Percentiles rank a stretch among this genome's conserved stretches.
Conservation (phyloP, 2,797 vertebrate genomes). For the Cirrhinus molitorella region DNA sequence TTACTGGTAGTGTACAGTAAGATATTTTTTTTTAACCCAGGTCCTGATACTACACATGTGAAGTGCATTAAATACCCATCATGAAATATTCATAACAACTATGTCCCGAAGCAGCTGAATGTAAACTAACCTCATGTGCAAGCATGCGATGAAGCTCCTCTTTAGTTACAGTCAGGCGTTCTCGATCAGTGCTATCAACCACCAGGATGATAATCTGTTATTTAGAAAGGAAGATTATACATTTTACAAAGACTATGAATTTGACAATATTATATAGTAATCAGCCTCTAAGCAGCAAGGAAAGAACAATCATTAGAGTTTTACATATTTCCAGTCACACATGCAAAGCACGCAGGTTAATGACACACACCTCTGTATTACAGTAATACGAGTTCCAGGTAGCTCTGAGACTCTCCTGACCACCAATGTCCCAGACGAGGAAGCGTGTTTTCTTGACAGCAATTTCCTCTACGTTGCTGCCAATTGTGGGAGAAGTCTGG, state of each 20-base stretch:
- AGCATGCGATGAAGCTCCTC: conserved; percentile 88
- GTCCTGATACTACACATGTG: neutral
- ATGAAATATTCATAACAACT: neutral
- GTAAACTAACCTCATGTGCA: conserved; percentile 82
- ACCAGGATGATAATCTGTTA: conserved; percentile 88
- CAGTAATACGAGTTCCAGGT: conserved; percentile 85
- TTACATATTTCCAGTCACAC: neutral
- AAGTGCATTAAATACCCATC: neutral
- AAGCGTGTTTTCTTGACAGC: conserved; percentile 83
- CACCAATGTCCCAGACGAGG: conserved; percentile 88
- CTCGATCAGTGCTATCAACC: conserved; percentile 87
- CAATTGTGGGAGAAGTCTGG: conserved; percentile 85
- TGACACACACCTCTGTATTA: conserved; percentile 83
- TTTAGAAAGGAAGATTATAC: neutral
- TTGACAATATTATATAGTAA: neutral
- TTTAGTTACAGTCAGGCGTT: conserved; percentile 80
- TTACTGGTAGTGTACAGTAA: too few relatives aligned
- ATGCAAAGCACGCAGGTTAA: neutral
- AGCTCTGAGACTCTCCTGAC: conserved; percentile 84
- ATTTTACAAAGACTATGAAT: neutral
- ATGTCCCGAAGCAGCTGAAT: neutral
- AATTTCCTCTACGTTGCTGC: conserved; percentile 89
- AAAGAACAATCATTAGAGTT: neutral
- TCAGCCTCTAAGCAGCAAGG: neutral
- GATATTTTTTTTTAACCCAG: neutral